Conservation (phyloP, 2,888 invertebrate genomes). For the Caenorhabditis doughertyi region DNA sequence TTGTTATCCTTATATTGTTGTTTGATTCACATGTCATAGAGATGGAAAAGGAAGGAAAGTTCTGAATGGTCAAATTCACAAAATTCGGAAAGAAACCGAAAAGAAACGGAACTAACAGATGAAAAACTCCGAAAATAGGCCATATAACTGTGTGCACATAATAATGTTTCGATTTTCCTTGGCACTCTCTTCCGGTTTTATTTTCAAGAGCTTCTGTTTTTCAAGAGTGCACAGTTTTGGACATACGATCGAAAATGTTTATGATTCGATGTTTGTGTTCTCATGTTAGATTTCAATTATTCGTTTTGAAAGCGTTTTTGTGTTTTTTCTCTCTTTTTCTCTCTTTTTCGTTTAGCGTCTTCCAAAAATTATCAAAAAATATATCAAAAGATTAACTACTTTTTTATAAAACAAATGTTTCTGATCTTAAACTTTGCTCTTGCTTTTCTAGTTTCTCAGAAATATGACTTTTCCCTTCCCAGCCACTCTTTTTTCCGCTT, state of each 20-base stretch:
- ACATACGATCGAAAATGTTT: no score
- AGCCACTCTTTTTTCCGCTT: neutral
- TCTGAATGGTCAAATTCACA: no score
- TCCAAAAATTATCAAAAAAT: neutral
- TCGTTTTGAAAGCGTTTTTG: no score
- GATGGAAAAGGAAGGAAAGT: no score
- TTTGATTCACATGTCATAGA: no score
- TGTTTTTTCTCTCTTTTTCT: no score
- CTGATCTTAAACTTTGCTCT: constrained; percentile 17
- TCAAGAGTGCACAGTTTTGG: neutral
- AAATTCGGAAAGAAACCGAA: neutral
- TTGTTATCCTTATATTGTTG: neutral
- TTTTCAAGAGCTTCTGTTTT: neutral
- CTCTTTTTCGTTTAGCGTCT: neutral
- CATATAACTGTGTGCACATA: no score
- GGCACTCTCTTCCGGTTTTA: neutral
- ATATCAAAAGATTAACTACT: neutral
- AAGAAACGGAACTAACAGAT: neutral
- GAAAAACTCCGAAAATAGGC: constrained; percentile 31
- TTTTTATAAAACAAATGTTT: constrained; percentile 6
- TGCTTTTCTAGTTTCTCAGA: constrained; percentile 10
- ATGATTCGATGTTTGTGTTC: no score
- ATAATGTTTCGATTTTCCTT: neutral
- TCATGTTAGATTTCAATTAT: no score
- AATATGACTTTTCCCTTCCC: neutral